Evolutionary conservation across 2,888 invertebrate genomes (phyloP).

Genomic region (Heliconius charithonia): DNA sequence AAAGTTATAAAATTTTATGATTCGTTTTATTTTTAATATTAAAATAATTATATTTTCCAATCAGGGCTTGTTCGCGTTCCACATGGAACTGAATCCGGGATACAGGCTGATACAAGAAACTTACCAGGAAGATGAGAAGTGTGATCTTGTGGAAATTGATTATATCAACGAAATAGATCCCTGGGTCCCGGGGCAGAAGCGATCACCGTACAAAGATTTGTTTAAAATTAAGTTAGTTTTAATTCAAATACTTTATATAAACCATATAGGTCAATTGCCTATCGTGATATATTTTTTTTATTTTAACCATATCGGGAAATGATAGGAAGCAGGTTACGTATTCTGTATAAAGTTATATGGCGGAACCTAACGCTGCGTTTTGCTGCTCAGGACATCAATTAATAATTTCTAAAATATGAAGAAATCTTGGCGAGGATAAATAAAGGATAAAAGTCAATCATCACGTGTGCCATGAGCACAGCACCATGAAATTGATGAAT

Average conservation of each 20-base stretch:
- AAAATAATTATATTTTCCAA: background rate
- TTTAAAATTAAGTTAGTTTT: slow-evolving; percentile 80
- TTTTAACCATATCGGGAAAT: too few relatives aligned
- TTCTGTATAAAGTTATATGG: too few relatives aligned
- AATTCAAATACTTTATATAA: background rate
- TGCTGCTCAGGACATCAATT: too few relatives aligned
- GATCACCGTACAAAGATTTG: slow-evolving; percentile 80
- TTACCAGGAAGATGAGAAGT: slow-evolving; percentile 85
- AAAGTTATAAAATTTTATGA: background rate
- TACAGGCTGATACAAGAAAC: slow-evolving; percentile 84
- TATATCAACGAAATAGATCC: slow-evolving; percentile 82
- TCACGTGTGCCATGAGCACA: too few relatives aligned
- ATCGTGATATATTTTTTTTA: too few relatives aligned
- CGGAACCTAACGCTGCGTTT: too few relatives aligned
- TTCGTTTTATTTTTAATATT: background rate
- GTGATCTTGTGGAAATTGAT: slow-evolving; percentile 83
- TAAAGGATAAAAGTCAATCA: too few relatives aligned
- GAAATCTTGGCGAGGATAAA: too few relatives aligned
- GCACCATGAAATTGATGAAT: too few relatives aligned
- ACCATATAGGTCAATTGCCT: too few relatives aligned
- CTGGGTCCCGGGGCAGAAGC: slow-evolving; percentile 80
- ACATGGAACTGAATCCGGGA: slow-evolving; percentile 82
- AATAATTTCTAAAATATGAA: too few relatives aligned
- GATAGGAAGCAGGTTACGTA: too few relatives aligned
- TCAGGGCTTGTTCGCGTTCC: slow-evolving; percentile 83